Evolutionary conservation across 2,888 invertebrate species (phyloP).

Genomic region (Eucera pruinosa): DNA sequence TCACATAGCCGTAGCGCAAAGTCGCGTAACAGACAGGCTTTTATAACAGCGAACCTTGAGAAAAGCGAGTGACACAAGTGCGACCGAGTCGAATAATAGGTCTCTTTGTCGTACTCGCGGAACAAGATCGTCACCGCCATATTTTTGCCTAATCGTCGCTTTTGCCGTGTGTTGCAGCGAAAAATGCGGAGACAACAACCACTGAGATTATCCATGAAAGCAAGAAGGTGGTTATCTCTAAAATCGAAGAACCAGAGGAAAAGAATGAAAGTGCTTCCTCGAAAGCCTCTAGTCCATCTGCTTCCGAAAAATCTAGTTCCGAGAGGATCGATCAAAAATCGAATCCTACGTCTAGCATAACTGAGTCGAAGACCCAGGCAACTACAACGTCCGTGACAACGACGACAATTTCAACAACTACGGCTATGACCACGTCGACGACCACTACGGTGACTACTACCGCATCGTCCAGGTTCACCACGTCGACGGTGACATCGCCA

Average conservation of each 20-base stretch:
- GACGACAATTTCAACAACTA: conserved; percentile 7
- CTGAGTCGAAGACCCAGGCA: conserved; percentile 64
- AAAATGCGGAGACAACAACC: conserved; percentile 70
- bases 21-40: conserved; percentile 44
- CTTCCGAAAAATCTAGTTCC: conserved; percentile 81
- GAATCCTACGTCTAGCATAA: conserved; percentile 70
- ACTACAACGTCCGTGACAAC: conserved; percentile 46
- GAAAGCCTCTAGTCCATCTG: conserved; percentile 77
- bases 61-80: conserved; percentile 7
- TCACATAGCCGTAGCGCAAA: not conserved
- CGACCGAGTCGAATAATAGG: conserved; percentile 40
- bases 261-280: conserved; percentile 74
- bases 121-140: not conserved
- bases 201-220: not conserved
- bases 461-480: conserved; percentile 77
- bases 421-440: conserved; percentile 22
- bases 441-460: conserved; percentile 55
- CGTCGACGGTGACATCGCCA: conserved; percentile 80
- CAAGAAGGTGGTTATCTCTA: conserved; percentile 60
- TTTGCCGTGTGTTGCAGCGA: conserved; percentile 67
- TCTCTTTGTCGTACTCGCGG: conserved; percentile 33
- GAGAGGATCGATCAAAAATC: conserved; percentile 81
- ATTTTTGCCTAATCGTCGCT: not conserved
- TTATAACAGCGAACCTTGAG: conserved; percentile 48
- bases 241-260: conserved; percentile 68